phyloP scores from a whole-genome alignment of 2,113 vertebrate genomes.

The Platycercus adscitus region DNA sequence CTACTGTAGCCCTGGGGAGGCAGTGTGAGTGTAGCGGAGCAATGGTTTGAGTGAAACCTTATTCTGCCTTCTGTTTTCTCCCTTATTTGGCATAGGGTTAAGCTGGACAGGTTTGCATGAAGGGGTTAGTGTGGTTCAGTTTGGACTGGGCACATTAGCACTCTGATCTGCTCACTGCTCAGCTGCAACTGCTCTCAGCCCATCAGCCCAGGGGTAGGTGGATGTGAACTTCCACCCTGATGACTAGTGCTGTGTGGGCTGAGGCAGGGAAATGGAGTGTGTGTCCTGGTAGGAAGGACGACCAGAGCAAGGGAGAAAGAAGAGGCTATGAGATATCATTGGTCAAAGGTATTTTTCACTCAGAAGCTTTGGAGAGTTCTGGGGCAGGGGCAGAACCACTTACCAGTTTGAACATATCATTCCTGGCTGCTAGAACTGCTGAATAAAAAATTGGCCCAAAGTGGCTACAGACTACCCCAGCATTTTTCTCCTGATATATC shows the following conservation, averaged over 20 bases:
- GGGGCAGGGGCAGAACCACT: background rate
- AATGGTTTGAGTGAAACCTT: background rate
- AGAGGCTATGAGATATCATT: background rate
- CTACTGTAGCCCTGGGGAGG: background rate
- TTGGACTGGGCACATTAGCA: background rate
- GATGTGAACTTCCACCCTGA: background rate
- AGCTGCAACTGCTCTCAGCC: background rate
- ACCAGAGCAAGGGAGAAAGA: background rate
- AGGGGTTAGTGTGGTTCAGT: background rate
- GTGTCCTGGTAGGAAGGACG: background rate
- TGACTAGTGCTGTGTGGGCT: fast-evolving
- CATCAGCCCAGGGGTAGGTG: background rate
- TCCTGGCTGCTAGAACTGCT: background rate
- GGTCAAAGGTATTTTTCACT: background rate
- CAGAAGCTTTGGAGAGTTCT: background rate
- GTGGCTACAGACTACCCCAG: background rate
- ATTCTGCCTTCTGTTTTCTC: background rate
- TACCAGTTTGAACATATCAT: background rate
- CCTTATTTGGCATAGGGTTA: background rate
- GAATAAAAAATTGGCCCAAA: background rate
- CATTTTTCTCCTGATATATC: background rate
- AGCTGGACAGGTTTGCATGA: background rate
- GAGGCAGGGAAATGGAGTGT: background rate
- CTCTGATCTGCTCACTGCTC: background rate
- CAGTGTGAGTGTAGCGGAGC: background rate